A percentile compares a stretch with the other conserved stretches of the same genome.
phyloP scores from a whole-genome alignment of 1,140 invertebrate genomes.

The Chionoecetes opilio region DNA sequence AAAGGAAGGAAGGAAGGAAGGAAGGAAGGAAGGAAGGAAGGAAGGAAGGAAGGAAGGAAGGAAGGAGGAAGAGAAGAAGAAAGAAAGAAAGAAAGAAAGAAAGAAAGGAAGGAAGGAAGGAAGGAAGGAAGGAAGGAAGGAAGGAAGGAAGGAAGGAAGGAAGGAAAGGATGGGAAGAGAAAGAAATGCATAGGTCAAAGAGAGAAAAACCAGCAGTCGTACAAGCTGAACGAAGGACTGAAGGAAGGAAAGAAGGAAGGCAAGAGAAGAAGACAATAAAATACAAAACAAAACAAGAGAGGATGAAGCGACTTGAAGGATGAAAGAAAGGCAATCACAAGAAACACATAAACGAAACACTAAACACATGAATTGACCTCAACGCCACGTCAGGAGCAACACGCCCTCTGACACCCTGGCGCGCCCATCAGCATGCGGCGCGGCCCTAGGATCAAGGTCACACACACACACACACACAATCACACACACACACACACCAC shows the following conservation, averaged over 20 bases:
- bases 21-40: no score
- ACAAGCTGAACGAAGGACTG: no score
- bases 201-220: no score
- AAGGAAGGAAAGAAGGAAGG: no score
- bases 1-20: not conserved
- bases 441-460: not conserved
- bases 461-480: slow-evolving; percentile 16
- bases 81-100: not conserved
- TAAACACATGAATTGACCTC: not conserved
- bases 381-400: not conserved
- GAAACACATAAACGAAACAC: not conserved
- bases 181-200: not conserved
- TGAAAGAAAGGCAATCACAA: not conserved
- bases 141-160: not conserved
- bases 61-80: not conserved
- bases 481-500: slow-evolving; percentile 25
- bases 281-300: no score
- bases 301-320: no score
- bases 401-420: not conserved
- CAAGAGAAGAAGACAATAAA: no score
- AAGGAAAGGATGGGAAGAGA: not conserved
- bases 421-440: not conserved
- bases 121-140: not conserved
- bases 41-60: not conserved
- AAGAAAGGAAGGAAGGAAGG: not conserved